Conservation (phyloP, 2,888 invertebrate genomes). For the Morpho deidamia region DNA sequence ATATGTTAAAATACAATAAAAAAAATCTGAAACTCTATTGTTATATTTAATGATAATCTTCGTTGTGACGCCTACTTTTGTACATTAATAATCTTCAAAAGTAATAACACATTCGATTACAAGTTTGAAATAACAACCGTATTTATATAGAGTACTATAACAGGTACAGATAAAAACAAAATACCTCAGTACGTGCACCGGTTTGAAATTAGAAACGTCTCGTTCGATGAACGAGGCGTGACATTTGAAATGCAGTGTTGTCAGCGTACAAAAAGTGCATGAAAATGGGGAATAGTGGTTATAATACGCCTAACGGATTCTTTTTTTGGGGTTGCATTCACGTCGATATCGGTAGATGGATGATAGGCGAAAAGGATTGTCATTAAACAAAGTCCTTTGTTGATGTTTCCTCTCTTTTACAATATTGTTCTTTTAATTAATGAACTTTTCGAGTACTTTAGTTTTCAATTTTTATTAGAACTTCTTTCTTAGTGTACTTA, state of each 20-base stretch:
- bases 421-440: conserved; percentile 1
- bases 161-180: conserved; percentile 2
- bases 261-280: conserved; percentile 55
- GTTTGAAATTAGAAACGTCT: conserved; percentile 49
- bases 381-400: conserved; percentile 33
- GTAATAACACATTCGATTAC: too few species aligned
- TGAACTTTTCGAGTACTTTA: too few species aligned
- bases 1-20: too few species aligned
- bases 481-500: background rate
- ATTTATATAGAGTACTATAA: too few species aligned
- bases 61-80: conserved; percentile 9
- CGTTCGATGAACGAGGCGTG: conserved; percentile 72
- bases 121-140: too few species aligned
- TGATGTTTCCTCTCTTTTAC: conserved; percentile 25
- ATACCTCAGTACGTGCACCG: background rate
- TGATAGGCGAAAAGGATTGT: conserved; percentile 52
- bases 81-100: background rate
- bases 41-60: conserved; percentile 10
- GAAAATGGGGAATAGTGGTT: conserved; percentile 58
- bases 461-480: background rate
- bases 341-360: conserved; percentile 42
- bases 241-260: conserved; percentile 70
- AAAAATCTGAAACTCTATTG: too few species aligned
- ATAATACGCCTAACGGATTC: conserved; percentile 71
- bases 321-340: conserved; percentile 36